These are phyloP conservation scores for Tupiocoris notatus DNA, from an alignment of 2,888 invertebrate species.

Conservation along the genomic window DNA sequence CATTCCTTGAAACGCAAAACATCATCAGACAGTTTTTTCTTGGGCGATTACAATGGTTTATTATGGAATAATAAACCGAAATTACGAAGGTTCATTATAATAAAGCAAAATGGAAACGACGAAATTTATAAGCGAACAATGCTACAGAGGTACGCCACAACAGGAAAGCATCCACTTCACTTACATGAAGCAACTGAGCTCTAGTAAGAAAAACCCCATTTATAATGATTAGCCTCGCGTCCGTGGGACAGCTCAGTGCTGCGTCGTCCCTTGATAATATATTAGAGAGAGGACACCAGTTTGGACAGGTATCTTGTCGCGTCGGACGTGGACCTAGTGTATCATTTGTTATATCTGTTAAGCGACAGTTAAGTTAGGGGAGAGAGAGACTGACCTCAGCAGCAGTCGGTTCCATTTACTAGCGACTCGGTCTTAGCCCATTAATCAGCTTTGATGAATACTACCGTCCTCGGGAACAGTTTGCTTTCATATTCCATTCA, in stretches of 20 bases:
- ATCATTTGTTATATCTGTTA: conserved; percentile 39
- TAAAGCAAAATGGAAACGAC: too few relatives aligned
- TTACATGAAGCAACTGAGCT: neutral
- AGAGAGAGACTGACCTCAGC: conserved; percentile 28
- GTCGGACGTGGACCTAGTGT: conserved; percentile 8
- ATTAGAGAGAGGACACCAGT: conserved; percentile 17
- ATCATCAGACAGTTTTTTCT: too few relatives aligned
- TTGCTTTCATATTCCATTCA: too few relatives aligned
- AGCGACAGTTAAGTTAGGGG: conserved; percentile 13
- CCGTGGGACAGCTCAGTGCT: neutral
- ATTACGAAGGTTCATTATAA: too few relatives aligned
- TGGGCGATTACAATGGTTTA: too few relatives aligned
- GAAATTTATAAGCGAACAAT: too few relatives aligned
- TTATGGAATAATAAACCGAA: too few relatives aligned
- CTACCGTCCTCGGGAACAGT: neutral
- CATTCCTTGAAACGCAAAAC: too few relatives aligned
- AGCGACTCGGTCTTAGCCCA: conserved; percentile 20
- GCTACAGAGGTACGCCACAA: too few relatives aligned
- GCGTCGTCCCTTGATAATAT: conserved; percentile 27
- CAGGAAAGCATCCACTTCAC: too few relatives aligned
- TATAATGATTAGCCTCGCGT: conserved; percentile 23
- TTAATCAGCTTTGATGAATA: conserved; percentile 39
- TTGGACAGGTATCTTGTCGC: conserved; percentile 35
- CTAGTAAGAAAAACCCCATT: conserved; percentile 17
- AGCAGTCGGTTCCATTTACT: conserved; percentile 29